Conservation (phyloP, 2,113 vertebrate species). For the Myrmophylax atrothorax region DNA sequence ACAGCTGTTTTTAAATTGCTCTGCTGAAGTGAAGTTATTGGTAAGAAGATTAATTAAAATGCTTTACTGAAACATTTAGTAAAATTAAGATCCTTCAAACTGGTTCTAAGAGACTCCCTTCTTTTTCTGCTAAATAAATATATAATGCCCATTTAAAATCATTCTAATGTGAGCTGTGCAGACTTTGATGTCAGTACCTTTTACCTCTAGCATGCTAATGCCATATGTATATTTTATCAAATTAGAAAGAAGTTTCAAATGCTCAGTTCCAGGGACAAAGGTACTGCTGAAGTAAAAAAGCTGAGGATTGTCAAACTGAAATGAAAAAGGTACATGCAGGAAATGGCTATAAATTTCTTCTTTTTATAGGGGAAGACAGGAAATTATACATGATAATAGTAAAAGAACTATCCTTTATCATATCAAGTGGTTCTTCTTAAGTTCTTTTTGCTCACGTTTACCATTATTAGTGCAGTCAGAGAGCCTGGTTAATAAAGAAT, state of each 20-base stretch:
- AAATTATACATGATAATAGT: constrained; percentile 63
- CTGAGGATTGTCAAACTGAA: constrained; percentile 52
- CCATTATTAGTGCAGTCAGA: constrained; percentile 51
- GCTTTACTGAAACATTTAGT: neutral
- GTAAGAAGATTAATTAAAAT: constrained; percentile 42
- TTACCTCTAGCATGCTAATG: neutral
- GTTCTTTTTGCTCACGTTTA: constrained; percentile 60
- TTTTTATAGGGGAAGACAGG: constrained; percentile 61
- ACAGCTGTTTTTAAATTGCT: neutral
- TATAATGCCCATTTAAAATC: constrained; percentile 30
- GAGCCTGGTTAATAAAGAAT: constrained; percentile 56
- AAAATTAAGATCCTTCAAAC: constrained; percentile 25
- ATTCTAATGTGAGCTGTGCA: neutral
- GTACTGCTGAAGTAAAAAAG: constrained; percentile 18
- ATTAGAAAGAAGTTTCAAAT: constrained; percentile 57
- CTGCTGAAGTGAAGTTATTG: neutral
- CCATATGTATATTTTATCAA: constrained; percentile 52
- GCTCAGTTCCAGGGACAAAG: constrained; percentile 29
- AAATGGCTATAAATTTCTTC: constrained; percentile 64
- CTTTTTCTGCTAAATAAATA: constrained; percentile 34
- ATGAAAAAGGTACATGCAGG: constrained; percentile 52
- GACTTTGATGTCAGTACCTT: constrained; percentile 41
- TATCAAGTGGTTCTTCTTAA: constrained; percentile 66
- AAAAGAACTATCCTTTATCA: constrained; percentile 67
- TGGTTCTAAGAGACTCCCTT: neutral